Percentiles rank a stretch among this genome's conserved stretches.
Evolutionary conservation across 2,113 vertebrate genomes (phyloP).

Genomic region (Ctenomys sociabilis): DNA sequence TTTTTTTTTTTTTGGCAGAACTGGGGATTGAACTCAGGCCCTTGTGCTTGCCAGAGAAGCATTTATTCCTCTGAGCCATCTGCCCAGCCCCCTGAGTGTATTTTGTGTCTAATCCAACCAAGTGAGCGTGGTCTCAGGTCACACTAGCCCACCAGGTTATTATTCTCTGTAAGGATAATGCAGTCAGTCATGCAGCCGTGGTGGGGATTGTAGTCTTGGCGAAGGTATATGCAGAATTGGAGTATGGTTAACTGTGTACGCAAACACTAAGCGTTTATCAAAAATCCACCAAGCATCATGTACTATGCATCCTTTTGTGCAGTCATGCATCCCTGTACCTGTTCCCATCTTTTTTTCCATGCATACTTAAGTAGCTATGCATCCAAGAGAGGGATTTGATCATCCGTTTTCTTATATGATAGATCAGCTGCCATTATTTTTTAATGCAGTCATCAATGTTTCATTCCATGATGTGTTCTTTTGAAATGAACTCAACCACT

Average conservation of each 20-base stretch:
- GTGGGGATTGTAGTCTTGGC: neutral
- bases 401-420: slow-evolving; percentile 37
- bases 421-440: slow-evolving; percentile 17
- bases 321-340: neutral
- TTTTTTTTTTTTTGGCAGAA: no score
- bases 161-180: neutral
- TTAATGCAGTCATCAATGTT: slow-evolving; percentile 3
- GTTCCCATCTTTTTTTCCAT: neutral
- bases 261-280: neutral
- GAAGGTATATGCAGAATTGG: neutral
- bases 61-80: no score
- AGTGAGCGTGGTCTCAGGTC: neutral
- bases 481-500: slow-evolving; percentile 33
- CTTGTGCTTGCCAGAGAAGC: no score
- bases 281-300: neutral
- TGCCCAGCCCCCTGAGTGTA: neutral
- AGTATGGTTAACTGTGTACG: neutral
- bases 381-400: neutral
- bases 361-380: slow-evolving; percentile 42
- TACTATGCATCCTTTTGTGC: neutral
- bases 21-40: no score
- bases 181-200: neutral
- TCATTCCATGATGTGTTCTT: slow-evolving; percentile 3
- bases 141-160: neutral
- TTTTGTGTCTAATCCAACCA: neutral